Conservation (phyloP, 2,797 vertebrate genomes). For the Pangasius larnaudii region DNA sequence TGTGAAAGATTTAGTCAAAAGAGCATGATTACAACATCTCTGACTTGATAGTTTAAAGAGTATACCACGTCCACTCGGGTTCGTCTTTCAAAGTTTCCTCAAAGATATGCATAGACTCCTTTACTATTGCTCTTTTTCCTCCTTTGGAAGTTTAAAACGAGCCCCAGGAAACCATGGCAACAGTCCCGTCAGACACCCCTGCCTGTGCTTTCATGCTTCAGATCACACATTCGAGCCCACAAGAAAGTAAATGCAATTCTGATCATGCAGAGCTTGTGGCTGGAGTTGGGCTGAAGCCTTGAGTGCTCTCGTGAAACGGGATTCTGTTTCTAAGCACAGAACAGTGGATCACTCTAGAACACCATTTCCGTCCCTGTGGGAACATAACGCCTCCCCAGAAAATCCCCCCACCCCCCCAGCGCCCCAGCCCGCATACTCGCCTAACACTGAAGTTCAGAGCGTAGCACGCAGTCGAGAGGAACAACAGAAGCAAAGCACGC, state of each 20-base stretch:
- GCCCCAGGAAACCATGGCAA: conserved; percentile 74
- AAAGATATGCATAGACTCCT: conserved; percentile 65
- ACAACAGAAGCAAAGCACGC: conserved; percentile 41
- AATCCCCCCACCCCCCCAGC: neutral
- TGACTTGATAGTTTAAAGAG: neutral
- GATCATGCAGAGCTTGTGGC: conserved; percentile 47
- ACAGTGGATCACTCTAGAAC: conserved; percentile 43
- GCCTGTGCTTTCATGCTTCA: conserved; percentile 60
- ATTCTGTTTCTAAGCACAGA: conserved; percentile 21
- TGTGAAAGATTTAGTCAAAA: neutral
- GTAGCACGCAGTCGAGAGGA: conserved; percentile 30
- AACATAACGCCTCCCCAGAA: conserved; percentile 35
- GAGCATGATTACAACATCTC: neutral
- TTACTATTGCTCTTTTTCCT: conserved; percentile 62
- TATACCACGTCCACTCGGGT: conserved; percentile 2
- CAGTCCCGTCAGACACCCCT: conserved; percentile 62
- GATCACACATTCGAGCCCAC: conserved; percentile 59
- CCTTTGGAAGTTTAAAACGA: conserved; percentile 65
- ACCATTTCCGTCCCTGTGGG: conserved; percentile 53
- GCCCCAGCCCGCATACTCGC: neutral
- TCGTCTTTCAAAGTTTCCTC: conserved; percentile 32
- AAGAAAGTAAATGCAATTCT: conserved; percentile 57
- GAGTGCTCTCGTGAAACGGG: neutral
- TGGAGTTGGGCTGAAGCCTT: conserved; percentile 19
- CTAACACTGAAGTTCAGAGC: conserved; percentile 42